phyloP scores from a whole-genome alignment of 2,888 invertebrate genomes.

The Agrilus cyanescens region DNA sequence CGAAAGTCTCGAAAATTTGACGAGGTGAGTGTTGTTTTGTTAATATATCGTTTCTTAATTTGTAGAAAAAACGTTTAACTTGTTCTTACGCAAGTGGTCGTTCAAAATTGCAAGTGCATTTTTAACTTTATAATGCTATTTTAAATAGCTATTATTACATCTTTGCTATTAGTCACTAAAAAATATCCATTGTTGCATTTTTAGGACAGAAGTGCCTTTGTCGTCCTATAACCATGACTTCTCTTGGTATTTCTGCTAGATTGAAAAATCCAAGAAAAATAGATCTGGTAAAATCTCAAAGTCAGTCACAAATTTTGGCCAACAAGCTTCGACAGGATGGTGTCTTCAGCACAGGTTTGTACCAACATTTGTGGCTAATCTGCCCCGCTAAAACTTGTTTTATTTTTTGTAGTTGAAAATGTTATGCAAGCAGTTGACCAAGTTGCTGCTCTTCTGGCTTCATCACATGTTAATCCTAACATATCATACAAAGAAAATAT shows the following conservation, averaged over 20 bases:
- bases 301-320: conserved; percentile 34
- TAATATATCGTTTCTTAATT: conserved; percentile 1
- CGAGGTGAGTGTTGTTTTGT: conserved; percentile 13
- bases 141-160: conserved; percentile 21
- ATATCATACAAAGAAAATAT: conserved; percentile 55
- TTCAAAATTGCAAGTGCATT: conserved; percentile 5
- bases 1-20: conserved; percentile 9
- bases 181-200: conserved; percentile 16
- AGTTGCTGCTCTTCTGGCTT: conserved; percentile 64
- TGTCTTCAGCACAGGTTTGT: conserved; percentile 32
- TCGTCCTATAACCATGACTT: conserved; percentile 24
- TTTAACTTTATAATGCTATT: conserved; percentile 13
- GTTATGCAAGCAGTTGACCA: conserved; percentile 72
- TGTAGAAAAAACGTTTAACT: neutral
- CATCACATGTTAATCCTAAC: conserved; percentile 58
- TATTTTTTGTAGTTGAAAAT: conserved; percentile 57
- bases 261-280: conserved; percentile 33
- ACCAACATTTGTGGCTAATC: neutral
- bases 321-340: conserved; percentile 35
- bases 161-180: conserved; percentile 18
- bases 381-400: conserved; percentile 4
- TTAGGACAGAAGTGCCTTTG: conserved; percentile 14
- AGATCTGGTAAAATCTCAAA: conserved; percentile 32
- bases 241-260: conserved; percentile 33
- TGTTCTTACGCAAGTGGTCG: neutral